phyloP scores from a whole-genome alignment of 2,888 invertebrate species.

The Platycnemis pennipes region DNA sequence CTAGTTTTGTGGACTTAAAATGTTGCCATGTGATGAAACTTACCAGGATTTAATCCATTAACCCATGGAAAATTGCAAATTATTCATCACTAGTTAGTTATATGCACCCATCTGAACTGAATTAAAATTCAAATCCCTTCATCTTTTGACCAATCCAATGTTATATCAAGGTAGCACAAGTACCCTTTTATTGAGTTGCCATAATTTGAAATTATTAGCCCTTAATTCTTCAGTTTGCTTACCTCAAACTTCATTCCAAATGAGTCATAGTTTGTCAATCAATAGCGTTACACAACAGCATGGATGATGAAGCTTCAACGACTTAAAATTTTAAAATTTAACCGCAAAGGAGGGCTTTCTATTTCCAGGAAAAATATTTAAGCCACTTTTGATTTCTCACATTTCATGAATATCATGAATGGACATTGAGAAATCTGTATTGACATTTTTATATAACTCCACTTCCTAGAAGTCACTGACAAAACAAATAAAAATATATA shows the following conservation, averaged over 20 bases:
- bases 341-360: neutral
- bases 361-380: neutral
- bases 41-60: too few relatives aligned
- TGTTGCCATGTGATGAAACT: too few relatives aligned
- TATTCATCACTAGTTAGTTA: too few relatives aligned
- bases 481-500: neutral
- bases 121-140: neutral
- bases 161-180: neutral
- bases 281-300: neutral
- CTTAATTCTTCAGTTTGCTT: neutral
- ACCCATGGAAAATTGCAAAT: too few relatives aligned
- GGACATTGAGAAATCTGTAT: neutral
- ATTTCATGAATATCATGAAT: neutral
- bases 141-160: neutral
- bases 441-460: neutral
- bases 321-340: neutral
- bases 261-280: neutral
- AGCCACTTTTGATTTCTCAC: neutral
- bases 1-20: too few relatives aligned
- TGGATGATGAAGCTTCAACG: neutral
- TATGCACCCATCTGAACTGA: neutral
- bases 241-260: neutral
- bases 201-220: neutral
- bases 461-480: neutral
- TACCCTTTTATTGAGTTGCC: neutral